Evolutionary conservation across 92 coral and sea anemone species (phyloP).

Genomic region (Paramuricea clavata): DNA sequence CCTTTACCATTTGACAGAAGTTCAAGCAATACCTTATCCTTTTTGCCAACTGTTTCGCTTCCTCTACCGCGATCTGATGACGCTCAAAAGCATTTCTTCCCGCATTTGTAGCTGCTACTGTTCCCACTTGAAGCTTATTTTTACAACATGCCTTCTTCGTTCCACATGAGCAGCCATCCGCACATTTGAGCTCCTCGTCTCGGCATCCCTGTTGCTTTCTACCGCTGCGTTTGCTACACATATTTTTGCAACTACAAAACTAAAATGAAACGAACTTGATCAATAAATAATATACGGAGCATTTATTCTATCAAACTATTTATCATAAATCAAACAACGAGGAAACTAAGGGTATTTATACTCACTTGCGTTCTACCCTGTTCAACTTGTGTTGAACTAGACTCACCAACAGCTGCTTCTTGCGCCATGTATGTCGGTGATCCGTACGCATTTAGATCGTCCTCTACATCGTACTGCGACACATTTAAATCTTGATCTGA

Average conservation of each 20-base stretch:
- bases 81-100: conserved; percentile 61
- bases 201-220: conserved; percentile 61
- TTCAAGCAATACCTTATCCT: conserved; percentile 48
- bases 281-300: not conserved
- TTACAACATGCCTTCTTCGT: conserved; percentile 55
- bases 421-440: not conserved
- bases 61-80: conserved; percentile 18
- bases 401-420: not conserved
- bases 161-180: conserved; percentile 62
- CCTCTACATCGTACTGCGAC: conserved; percentile 1
- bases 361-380: not conserved
- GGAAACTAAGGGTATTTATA: not conserved
- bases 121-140: conserved; percentile 20
- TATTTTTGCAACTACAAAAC: conserved; percentile 56
- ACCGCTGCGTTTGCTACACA: conserved; percentile 57
- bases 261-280: not conserved
- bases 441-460: conserved; percentile 1
- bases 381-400: not conserved
- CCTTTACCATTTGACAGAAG: conserved; percentile 64
- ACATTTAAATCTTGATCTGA: conserved; percentile 22
- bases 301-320: not conserved
- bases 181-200: conserved; percentile 60
- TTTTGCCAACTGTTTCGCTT: conserved; percentile 34
- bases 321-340: not conserved
- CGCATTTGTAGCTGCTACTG: conserved; percentile 41